Evolutionary conservation across 2,888 invertebrate genomes (phyloP), one percentile per base, ranked within the genome.

Genomic region (Gymnocheta viridis): DNA sequence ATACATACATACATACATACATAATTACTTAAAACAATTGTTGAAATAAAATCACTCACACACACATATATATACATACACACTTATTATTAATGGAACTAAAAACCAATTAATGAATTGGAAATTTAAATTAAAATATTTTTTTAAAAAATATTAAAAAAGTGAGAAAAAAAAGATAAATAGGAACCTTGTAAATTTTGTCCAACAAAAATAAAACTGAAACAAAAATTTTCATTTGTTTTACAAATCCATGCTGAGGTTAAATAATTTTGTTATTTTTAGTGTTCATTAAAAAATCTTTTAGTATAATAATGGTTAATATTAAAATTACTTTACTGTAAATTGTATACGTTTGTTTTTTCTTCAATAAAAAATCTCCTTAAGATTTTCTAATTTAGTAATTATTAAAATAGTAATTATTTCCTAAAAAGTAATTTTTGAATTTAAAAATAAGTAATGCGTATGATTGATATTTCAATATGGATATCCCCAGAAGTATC

Each of bases 221-320:
- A 77, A 41, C 14, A 19, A 54, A 64, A 58, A n/a, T n/a, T 27
- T n/a, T 49, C 49, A 29, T 10, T 27, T 47, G 14, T 51, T 19
- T 62, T 27, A 19, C 1, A 83, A 73, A 72, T 81, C 81, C 84
- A 84, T 81, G 84, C 84, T 77, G 58, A 62, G 84, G 77, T 80
- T 6, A 27, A 54, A 32, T 22, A 4, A 56, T 62, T 32, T 58
- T 5, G 38, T 62, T 60, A 54, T 38, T 47, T 38, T 62, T 51
- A 19, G 2, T 38, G 1, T 62, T 14, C 44, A 17, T 54, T 19
- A n/a, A 27, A 44, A n/a, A 54, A 17, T 32, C 49, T 49, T 82
- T 69, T 47, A 24, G n/a, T 35, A 56, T 41, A 72, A 56, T 47
- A 70, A 60, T 69, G 44, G 69, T 70, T 29, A 64, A 78, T 24